Conservation (phyloP, 1,140 invertebrate species). For the Megathymus violae region DNA sequence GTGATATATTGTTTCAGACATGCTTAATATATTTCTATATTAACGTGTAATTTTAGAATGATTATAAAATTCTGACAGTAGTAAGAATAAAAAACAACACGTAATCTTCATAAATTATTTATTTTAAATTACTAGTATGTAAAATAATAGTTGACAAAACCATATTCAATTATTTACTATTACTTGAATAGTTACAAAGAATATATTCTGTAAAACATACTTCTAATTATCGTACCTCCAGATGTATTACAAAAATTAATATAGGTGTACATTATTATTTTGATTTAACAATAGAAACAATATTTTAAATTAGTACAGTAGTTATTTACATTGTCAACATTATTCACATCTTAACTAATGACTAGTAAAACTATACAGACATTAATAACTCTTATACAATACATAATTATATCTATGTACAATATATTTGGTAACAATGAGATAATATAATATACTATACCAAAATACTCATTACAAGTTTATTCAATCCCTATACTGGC, state of each 20-base stretch:
- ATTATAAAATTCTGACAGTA: too few relatives aligned
- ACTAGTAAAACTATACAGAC: slow-evolving; percentile 75
- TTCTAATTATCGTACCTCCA: background rate
- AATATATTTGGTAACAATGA: slow-evolving; percentile 83
- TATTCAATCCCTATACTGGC: slow-evolving; percentile 68
- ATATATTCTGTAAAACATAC: slow-evolving; percentile 9
- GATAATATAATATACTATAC: slow-evolving; percentile 75
- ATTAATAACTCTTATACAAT: slow-evolving; percentile 47
- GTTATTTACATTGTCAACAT: slow-evolving; percentile 60
- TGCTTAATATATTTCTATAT: too few relatives aligned
- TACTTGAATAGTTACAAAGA: slow-evolving; percentile 23
- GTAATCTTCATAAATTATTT: slow-evolving; percentile 45
- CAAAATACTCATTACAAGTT: slow-evolving; percentile 70
- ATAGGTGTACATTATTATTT: slow-evolving; percentile 1
- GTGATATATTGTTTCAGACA: slow-evolving; percentile 42
- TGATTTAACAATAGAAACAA: slow-evolving; percentile 26
- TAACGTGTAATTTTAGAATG: too few relatives aligned
- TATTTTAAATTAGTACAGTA: slow-evolving; percentile 41
- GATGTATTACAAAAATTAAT: background rate
- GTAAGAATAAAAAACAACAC: slow-evolving; percentile 24
- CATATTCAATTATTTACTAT: slow-evolving; percentile 24
- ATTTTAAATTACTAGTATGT: slow-evolving; percentile 57
- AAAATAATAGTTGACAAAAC: slow-evolving; percentile 58
- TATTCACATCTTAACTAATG: slow-evolving; percentile 72
- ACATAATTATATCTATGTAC: slow-evolving; percentile 65